These are phyloP conservation scores for Menidia menidia DNA, from an alignment of 2,797 vertebrate genomes.

Conservation along the genomic window DNA sequence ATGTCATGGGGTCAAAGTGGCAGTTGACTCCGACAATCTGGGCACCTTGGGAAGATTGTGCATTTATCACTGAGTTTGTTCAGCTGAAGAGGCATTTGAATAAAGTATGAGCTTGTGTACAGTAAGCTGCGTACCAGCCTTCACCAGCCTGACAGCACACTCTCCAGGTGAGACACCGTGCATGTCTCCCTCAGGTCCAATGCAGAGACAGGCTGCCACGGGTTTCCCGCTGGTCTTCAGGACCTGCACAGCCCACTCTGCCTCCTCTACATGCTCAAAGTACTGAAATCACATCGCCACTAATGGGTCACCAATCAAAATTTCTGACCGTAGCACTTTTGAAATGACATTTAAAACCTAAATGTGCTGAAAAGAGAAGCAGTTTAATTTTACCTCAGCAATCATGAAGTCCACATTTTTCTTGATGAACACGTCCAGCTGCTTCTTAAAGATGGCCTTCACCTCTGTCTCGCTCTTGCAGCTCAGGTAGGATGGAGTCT, in stretches of 20 bases:
- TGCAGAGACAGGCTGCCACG: conserved; percentile 91
- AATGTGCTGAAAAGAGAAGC: not conserved
- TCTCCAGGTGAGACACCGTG: conserved; percentile 88
- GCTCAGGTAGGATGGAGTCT: conserved; percentile 96
- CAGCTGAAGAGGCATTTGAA: not conserved
- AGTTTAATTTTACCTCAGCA: conserved; percentile 84
- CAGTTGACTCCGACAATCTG: conserved; percentile 95
- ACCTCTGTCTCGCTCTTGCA: conserved; percentile 92
- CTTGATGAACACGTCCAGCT: conserved; percentile 90
- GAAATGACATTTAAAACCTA: too few species aligned
- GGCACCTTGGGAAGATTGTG: conserved; percentile 83
- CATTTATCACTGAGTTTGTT: not conserved
- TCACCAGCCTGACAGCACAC: conserved; percentile 91
- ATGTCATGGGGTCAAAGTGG: conserved; percentile 94
- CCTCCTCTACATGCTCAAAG: conserved; percentile 97
- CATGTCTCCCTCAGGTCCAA: conserved; percentile 93
- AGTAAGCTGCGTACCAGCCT: conserved; percentile 84
- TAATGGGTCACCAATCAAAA: not conserved
- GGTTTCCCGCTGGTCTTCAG: conserved; percentile 92
- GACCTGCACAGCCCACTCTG: conserved; percentile 93
- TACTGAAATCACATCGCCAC: conserved; percentile 81
- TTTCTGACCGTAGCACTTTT: not conserved
- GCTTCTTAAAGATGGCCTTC: conserved; percentile 89
- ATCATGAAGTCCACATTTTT: conserved; percentile 95
- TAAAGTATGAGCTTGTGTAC: not conserved